Base-by-base conservation (phyloP, 1,140 invertebrate genomes). In the Lepidotrigona ventralis region DNA sequence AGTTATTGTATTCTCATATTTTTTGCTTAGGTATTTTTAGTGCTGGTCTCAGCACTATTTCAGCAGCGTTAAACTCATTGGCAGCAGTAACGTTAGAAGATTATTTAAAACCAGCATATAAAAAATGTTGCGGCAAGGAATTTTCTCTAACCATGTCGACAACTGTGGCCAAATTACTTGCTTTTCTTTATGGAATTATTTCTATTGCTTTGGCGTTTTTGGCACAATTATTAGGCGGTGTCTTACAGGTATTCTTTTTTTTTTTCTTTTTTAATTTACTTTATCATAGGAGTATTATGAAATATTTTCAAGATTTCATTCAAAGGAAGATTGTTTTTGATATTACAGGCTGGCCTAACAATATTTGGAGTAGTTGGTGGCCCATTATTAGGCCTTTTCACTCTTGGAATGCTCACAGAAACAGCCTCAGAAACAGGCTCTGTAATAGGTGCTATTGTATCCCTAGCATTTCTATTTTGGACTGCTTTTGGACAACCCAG, bases 11-110 rank as follows among this genome's bases (percentile, higher is more conserved):
- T 11, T 68, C 15, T n/a, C 14, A 21, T 56, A 46, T 29, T 84
- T 73, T 39, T 87, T 58, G 60, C 26, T 69, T 77, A 92, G 96
- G 97, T 70, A 96, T 98, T 64, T 98, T 98, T 87, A 97, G 96
- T 89, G 98, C 97, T 2, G 96, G 97, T 0, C 94, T 99, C 2
- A 98, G 97, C 79, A 98, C 98, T 0, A 96, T 98, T 68, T 98
- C 97, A 0, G 97, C 98, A 15, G 95, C 97, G 39, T 93, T 98
- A 54, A 98, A 98, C 93, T 97, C 97, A 19, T 93, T 98, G 33
- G 96, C 98, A 21, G 97, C 98, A 21, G 97, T 98, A n/a, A 98
- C 97, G 2, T 95, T 98, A 79, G 97, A 98, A 90, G 98, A 98
- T 93, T 98, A 97, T 90, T 92, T 97, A 3, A 96, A 96, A 90